phyloP scores from a whole-genome alignment of 2,113 vertebrate species.

The Glareola pratincola region DNA sequence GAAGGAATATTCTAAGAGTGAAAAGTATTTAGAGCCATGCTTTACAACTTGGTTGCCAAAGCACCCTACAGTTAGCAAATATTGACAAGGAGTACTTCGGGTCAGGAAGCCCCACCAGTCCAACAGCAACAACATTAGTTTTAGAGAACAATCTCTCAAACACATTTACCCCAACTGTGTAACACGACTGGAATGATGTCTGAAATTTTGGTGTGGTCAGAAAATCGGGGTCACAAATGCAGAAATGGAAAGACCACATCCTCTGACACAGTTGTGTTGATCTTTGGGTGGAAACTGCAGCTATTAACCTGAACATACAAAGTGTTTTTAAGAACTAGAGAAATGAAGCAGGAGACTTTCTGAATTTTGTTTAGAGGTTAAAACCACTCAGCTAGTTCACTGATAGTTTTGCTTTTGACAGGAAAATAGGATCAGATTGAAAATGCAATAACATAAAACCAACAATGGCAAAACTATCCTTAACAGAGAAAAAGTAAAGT shows the following conservation, averaged over 20 bases:
- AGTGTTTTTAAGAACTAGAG: background rate
- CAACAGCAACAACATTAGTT: background rate
- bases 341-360: background rate
- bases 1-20: background rate
- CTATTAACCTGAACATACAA: background rate
- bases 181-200: background rate
- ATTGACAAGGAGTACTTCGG: fast-evolving
- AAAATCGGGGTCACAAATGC: background rate
- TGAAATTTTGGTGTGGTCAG: background rate
- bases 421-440: background rate
- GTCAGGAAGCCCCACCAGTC: background rate
- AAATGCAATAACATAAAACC: background rate
- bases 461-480: background rate
- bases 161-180: background rate
- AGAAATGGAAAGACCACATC: background rate
- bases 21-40: background rate
- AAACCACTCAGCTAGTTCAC: background rate
- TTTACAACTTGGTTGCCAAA: background rate
- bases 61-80: background rate
- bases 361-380: background rate
- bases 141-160: background rate
- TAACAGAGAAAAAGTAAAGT: background rate
- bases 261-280: background rate
- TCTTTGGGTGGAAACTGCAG: background rate
- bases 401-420: background rate